Base-by-base conservation (phyloP, 2,888 invertebrate genomes). In the Dynastes hyllus region DNA sequence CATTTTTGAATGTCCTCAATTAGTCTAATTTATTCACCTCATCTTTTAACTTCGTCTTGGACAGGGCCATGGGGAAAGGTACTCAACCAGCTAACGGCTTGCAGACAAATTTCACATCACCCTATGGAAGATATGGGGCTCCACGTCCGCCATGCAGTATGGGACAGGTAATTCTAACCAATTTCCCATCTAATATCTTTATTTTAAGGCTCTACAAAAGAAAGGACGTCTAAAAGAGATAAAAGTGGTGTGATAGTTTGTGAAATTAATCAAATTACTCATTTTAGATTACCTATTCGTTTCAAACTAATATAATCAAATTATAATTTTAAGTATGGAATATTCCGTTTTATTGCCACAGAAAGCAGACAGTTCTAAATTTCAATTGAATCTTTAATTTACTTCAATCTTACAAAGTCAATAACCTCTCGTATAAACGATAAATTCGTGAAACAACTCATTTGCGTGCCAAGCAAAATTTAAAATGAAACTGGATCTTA, bases 141-240 rank as follows among this genome's bases (percentile, higher is more conserved):
- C 91, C 91, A 58, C 90, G 92, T 83, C 93, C 93, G 81, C 90
- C 90, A 76, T 93, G 93, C 89, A 93, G 93, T 83, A 93, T 93
- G 92, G 93, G 92, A 83, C 92, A 92, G 91, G 93, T 93, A 88
- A 84, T 67, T 61, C 13, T 29, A 29, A 58, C n/a, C 22, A 58
- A 8, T 22, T 58, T 8, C 22, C 9, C 27, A 27, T 58, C 2
- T 13, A 53, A 53, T 53, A 53, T 53, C 2, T 16, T 53, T 53
- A 53, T 53, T 53, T 53, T 53, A 53, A 53, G 53, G 53, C n/a
- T 53, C 5, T 16, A 53, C n/a, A 53, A n/a, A 53, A 53, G 53
- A 16, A 53, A 53, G n/a, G 5, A 37, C 32, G 32, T 37, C 32
- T 37, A 37, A 37, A 37, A 37, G 5, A 37, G 5, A 37, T 5